Evolutionary conservation across 2,113 vertebrate genomes (phyloP).

Genomic region (Greenwoodochromis staneri): DNA sequence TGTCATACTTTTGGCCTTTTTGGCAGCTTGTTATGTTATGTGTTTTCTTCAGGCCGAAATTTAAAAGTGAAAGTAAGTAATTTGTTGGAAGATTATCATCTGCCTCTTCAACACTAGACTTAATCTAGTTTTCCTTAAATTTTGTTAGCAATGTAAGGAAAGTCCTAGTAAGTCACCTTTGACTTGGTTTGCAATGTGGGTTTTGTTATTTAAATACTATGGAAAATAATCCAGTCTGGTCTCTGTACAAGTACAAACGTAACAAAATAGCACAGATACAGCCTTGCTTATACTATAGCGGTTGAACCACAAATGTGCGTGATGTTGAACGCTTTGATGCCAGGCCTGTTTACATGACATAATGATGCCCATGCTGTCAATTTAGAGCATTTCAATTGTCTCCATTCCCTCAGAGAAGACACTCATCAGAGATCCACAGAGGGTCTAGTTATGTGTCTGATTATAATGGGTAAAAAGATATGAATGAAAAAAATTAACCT

Average conservation of each 20-base stretch:
- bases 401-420: constrained; percentile 18
- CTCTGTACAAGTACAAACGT: background rate
- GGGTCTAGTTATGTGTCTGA: constrained; percentile 11
- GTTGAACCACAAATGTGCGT: constrained; percentile 44
- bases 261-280: background rate
- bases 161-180: background rate
- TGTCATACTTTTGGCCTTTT: background rate
- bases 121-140: background rate
- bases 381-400: constrained; percentile 20
- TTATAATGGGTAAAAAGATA: constrained; percentile 22
- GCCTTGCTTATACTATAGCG: background rate
- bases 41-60: background rate
- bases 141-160: background rate
- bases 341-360: constrained; percentile 56
- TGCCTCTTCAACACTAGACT: background rate
- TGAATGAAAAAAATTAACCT: background rate
- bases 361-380: constrained; percentile 48
- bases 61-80: background rate
- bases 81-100: background rate
- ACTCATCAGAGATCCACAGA: constrained; percentile 33
- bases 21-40: background rate
- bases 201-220: background rate
- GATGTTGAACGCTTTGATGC: constrained; percentile 52
- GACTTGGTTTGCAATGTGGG: background rate
- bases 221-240: constrained; percentile 16